Evolutionary conservation across 1,140 invertebrate species (phyloP).

Genomic region (Hyles vespertilio): DNA sequence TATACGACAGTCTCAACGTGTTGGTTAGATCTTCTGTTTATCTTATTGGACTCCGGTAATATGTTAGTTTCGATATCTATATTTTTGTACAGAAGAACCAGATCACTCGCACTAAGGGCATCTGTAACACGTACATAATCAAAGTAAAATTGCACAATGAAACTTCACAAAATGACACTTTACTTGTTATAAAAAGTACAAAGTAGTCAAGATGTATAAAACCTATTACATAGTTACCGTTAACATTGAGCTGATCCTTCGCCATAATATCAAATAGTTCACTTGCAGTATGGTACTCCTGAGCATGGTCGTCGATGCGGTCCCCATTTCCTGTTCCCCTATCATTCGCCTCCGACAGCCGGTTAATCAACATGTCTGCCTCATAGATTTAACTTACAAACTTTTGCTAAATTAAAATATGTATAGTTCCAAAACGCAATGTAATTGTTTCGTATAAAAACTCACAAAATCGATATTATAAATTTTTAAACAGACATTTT

Average conservation of each 20-base stretch:
- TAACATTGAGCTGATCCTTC: conserved; percentile 26
- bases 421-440: conserved; percentile 18
- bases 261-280: conserved; percentile 49
- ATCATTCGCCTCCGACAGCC: conserved; percentile 27
- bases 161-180: neutral
- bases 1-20: conserved; percentile 58
- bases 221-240: conserved; percentile 24
- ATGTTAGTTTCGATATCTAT: conserved; percentile 45
- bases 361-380: conserved; percentile 46
- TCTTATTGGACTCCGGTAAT: conserved; percentile 26
- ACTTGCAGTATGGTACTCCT: conserved; percentile 42
- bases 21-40: conserved; percentile 39
- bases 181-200: neutral
- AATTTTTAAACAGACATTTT: conserved; percentile 50
- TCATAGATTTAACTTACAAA: conserved; percentile 36
- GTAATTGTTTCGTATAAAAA: conserved; percentile 35
- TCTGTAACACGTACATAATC: conserved; percentile 21
- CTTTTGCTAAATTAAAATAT: conserved; percentile 19
- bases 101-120: conserved; percentile 40
- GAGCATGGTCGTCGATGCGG: conserved; percentile 10
- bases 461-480: conserved; percentile 44
- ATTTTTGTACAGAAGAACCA: conserved; percentile 61
- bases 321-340: conserved; percentile 8
- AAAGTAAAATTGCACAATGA: neutral
- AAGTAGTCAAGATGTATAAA: neutral